phyloP scores from a whole-genome alignment of 2,888 invertebrate species.

The Ryuthela nishihirai region DNA sequence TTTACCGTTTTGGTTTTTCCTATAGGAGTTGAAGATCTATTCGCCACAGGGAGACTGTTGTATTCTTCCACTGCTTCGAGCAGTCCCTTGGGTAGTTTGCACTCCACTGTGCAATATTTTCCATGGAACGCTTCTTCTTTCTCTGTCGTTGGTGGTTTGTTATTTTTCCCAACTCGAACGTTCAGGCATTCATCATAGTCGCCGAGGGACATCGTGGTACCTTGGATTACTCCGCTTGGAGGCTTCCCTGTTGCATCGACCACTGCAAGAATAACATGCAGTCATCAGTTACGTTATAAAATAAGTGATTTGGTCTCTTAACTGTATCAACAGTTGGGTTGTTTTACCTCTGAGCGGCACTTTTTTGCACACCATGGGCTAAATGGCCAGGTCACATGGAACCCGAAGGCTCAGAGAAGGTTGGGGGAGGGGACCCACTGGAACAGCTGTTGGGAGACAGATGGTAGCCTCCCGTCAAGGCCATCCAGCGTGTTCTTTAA shows the following conservation, averaged over 20 bases:
- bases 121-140: slow-evolving; percentile 27
- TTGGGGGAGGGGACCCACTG: no score
- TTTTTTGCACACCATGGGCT: no score
- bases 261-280: slow-evolving; percentile 20
- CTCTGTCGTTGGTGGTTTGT: not conserved
- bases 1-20: slow-evolving; percentile 29
- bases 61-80: slow-evolving; percentile 24
- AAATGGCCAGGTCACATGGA: no score
- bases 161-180: slow-evolving; percentile 12
- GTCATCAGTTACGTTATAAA: no score
- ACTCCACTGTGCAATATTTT: slow-evolving; percentile 30
- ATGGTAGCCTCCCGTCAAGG: no score
- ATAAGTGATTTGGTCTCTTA: no score
- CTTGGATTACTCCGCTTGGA: slow-evolving; percentile 30
- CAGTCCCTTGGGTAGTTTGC: slow-evolving; percentile 26
- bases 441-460: no score
- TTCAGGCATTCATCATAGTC: slow-evolving; percentile 31
- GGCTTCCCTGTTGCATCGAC: slow-evolving; percentile 31
- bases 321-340: no score
- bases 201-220: slow-evolving; percentile 25
- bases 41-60: not conserved
- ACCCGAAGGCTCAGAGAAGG: no score
- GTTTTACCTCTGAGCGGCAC: no score
- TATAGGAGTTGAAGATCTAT: slow-evolving; percentile 10
- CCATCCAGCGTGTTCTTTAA: no score